phyloP scores from a whole-genome alignment of 1,140 invertebrate genomes.

The Orchesella cincta region DNA sequence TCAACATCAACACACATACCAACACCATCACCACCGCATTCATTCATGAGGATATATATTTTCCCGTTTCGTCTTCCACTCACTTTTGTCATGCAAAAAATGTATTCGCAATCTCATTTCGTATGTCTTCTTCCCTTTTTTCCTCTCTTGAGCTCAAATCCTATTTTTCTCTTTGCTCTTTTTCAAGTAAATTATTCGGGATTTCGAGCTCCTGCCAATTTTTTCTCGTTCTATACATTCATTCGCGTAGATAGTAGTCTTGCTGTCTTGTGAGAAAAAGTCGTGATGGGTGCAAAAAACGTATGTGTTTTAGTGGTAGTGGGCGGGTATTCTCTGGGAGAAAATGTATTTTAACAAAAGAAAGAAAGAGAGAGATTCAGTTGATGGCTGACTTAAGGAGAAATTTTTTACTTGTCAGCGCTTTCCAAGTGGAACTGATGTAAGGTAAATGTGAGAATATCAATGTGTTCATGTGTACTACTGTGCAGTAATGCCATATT shows the following conservation, averaged over 20 bases:
- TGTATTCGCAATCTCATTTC: constrained; percentile 21
- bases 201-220: background rate
- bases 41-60: background rate
- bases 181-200: constrained; percentile 9
- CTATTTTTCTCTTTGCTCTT: background rate
- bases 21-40: constrained; percentile 1
- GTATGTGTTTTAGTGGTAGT: background rate
- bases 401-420: constrained; percentile 18
- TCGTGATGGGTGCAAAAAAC: too few relatives aligned
- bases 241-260: background rate
- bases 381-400: constrained; percentile 7
- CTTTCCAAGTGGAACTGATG: constrained; percentile 8
- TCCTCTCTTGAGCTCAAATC: background rate
- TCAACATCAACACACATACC: background rate
- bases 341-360: background rate
- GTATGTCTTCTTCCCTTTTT: background rate
- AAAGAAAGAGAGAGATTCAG: background rate
- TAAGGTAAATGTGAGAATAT: constrained; percentile 1
- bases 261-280: too few relatives aligned
- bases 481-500: too few relatives aligned
- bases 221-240: background rate
- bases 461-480: background rate
- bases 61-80: background rate
- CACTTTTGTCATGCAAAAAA: constrained; percentile 26
- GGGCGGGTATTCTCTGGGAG: background rate